Evolutionary conservation across 1,140 invertebrate species (phyloP), one percentile per base, ranked within the genome.

Genomic region (Panulirus ornatus): DNA sequence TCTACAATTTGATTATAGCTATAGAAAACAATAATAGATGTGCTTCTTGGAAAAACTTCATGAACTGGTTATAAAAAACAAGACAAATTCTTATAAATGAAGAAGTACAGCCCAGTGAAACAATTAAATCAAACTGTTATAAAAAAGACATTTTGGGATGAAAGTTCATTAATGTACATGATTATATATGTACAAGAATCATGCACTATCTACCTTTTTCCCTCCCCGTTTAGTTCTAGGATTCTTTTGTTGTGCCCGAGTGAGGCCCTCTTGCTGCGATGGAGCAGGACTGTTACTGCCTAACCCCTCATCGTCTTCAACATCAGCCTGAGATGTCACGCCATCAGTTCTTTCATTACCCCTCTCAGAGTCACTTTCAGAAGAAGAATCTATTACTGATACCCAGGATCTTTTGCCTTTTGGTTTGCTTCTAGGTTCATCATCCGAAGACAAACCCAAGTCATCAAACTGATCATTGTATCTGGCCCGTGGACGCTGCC

Each of bases 391-490:
- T 34, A 75, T 44, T 0, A 66, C 51, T 16, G 58, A 51, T 19
- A 79, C 66, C 70, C 79, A 82, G 22, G 47, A 27, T 81, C 71
- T 89, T 30, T 66, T 58, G 19, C 84, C 71, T 71, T 71, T 83
- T 40, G 81, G 44, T 71, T 82, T 82, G 3, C 70, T 40, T 79
- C 76, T 82, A 38, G 79, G 79, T 76, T 89, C 88, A 19, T 89
- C 88, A 63, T 89, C 88, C 2, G 88, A 89, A 30, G 79, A 83
- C 0, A 89, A 42, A 76, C 79, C 88, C n/a, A 89, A 70, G 47
- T 83, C 88, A 1, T 89, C 79, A 47, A 82, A 75, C 66, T 89
- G 79, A 42, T 89, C 88, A 42, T 82, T 88, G 38, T 89, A 89
- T 40, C 88, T 83, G 22, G 88, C 88, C 22, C 88, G 47, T 44